Conservation (phyloP, 1,140 invertebrate species). For the Cyclina sinensis region DNA sequence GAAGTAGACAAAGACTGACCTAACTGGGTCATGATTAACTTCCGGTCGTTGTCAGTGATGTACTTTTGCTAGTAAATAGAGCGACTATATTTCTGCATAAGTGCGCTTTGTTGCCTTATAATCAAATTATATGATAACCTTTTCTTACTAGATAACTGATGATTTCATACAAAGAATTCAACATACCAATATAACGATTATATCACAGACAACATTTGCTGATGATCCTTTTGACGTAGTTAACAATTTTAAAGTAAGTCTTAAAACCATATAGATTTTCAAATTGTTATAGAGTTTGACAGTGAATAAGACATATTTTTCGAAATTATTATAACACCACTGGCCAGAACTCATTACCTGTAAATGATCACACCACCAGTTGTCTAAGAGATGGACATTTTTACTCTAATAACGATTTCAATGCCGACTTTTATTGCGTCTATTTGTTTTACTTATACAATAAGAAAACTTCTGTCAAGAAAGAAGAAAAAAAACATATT, state of each 20-base stretch:
- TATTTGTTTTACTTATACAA: not conserved
- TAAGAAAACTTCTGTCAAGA: not conserved
- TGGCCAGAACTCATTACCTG: not conserved
- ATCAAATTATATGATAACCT: no score
- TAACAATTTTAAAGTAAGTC: conserved; percentile 63
- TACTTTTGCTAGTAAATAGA: no score
- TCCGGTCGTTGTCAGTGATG: no score
- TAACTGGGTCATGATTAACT: no score
- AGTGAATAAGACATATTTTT: no score
- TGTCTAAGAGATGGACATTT: not conserved
- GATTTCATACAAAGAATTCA: conserved; percentile 31
- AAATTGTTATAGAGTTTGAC: not conserved
- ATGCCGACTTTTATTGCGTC: not conserved
- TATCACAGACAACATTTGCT: conserved; percentile 64
- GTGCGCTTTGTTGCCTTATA: no score
- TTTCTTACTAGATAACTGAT: conserved; percentile 34
- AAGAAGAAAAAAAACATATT: not conserved
- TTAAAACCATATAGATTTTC: not conserved
- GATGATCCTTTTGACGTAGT: conserved; percentile 54
- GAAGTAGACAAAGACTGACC: no score
- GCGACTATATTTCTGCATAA: no score
- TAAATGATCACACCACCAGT: not conserved
- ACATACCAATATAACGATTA: conserved; percentile 53
- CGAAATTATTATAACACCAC: no score
- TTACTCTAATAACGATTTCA: not conserved